Evolutionary conservation across 2,888 invertebrate species (phyloP), one percentile per base, ranked within the genome.

Genomic region (Athripsodes cinereus): DNA sequence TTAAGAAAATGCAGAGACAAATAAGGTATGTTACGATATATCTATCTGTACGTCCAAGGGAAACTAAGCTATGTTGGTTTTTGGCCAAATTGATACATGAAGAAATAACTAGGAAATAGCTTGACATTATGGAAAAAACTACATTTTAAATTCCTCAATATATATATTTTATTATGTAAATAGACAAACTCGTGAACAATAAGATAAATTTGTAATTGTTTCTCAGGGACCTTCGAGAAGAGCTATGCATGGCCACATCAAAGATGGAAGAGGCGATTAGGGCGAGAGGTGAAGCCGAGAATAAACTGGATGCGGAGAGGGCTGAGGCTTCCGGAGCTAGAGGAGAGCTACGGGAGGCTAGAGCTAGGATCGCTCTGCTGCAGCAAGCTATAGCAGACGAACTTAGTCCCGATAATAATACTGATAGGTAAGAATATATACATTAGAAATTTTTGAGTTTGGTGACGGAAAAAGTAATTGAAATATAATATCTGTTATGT

Each of bases 301-400:
- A 88, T 66, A 81, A 84, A 47, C 80, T 88, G 53, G 85, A 87
- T 59, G 79, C 84, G 22, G 81, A 88, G 53, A 84, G 88, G 67
- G 79, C 87, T 34, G 87, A 91, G 72, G 81, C 84, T 54, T 74
- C 87, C 65, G 81, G 87, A 64, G 82, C 92, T 47, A 74, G 85
- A 68, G 83, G 87, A 71, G 96, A 96, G 74, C 83, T 96, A 48
- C 82, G 93, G 54, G 78, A 96, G 55, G 96, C 96, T 2, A 81
- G 94, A 59, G 86, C 95, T 64, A 81, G 96, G 61, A 95, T 96
- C 66, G 87, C 93, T 50, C 95, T 95, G 69, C 77, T 97, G 63
- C 96, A 96, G 71, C 88, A 91, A 68, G 96, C 95, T 61, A 90
- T 96, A 71, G 92, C 94, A 65, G 94, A 90, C 1, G 92, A 91